These are phyloP conservation scores for Ailuropoda melanoleuca DNA, from an alignment of 2,113 vertebrate species.

Conservation along the genomic window DNA sequence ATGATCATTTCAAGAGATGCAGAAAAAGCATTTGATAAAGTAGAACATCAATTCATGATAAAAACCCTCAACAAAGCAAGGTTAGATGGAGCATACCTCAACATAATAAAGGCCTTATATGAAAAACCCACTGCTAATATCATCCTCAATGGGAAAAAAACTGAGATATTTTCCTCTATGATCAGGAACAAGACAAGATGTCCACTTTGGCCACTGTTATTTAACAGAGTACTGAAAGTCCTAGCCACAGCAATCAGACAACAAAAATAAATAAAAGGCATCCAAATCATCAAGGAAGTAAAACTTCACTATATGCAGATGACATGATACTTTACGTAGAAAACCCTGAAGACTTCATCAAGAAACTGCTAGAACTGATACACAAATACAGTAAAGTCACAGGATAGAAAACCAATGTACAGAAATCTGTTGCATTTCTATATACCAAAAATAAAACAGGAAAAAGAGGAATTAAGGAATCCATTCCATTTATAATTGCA, in stretches of 20 bases:
- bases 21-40: not conserved
- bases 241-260: not conserved
- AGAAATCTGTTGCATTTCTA: not conserved
- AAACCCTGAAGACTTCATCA: not conserved
- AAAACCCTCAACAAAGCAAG: not conserved
- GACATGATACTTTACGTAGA: not conserved
- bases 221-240: not conserved
- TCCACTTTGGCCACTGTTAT: not conserved
- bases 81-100: not conserved
- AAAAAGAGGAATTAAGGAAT: not conserved
- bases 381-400: not conserved
- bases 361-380: not conserved
- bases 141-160: not conserved
- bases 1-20: not conserved
- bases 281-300: not conserved
- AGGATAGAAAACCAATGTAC: not conserved
- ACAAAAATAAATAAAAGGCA: not conserved
- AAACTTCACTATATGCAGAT: not conserved
- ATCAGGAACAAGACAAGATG: not conserved
- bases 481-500: not conserved
- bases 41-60: not conserved
- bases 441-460: not conserved
- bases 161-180: not conserved
- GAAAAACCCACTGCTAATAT: not conserved
- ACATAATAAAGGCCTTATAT: not conserved